phyloP scores from a whole-genome alignment of 2,797 vertebrate species.

The Ctenopoma multispine region DNA sequence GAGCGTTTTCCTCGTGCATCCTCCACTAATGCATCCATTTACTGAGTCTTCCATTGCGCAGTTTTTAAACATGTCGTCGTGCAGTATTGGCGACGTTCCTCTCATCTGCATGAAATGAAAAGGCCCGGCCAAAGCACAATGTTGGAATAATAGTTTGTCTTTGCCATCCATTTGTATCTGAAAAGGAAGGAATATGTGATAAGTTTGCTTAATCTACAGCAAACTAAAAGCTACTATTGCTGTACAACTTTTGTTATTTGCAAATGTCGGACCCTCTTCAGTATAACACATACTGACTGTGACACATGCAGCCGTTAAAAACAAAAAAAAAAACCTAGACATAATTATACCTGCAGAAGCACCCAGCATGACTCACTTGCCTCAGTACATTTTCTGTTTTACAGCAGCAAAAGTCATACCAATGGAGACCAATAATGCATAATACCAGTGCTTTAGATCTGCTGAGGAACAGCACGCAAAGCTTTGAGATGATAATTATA shows the following conservation, averaged over 20 bases:
- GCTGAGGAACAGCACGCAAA: not conserved
- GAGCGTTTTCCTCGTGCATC: slow-evolving; percentile 60
- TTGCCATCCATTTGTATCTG: slow-evolving; percentile 81
- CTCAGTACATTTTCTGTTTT: not conserved
- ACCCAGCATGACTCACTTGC: not conserved
- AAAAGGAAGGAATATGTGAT: slow-evolving; percentile 54
- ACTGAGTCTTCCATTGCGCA: slow-evolving; percentile 71
- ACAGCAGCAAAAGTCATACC: not conserved
- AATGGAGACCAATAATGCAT: not conserved
- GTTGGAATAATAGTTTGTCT: slow-evolving; percentile 56
- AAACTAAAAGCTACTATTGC: not conserved
- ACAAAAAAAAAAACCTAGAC: not conserved
- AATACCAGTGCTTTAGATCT: not conserved
- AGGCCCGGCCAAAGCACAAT: slow-evolving; percentile 40
- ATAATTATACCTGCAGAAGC: not conserved
- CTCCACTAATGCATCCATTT: slow-evolving; percentile 60
- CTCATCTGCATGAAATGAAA: slow-evolving; percentile 36
- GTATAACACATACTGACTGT: not conserved
- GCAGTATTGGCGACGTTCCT: slow-evolving; percentile 52
- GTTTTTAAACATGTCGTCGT: slow-evolving; percentile 46
- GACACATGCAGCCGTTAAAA: no score
- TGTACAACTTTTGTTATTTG: not conserved
- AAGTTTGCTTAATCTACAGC: not conserved
- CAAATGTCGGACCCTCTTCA: not conserved
- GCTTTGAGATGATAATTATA: not conserved